A percentile compares a stretch with the other conserved stretches of the same genome.
Evolutionary conservation across 92 coral and sea anemone genomes (phyloP).

Genomic region (Zoanthus sansibaricus): DNA sequence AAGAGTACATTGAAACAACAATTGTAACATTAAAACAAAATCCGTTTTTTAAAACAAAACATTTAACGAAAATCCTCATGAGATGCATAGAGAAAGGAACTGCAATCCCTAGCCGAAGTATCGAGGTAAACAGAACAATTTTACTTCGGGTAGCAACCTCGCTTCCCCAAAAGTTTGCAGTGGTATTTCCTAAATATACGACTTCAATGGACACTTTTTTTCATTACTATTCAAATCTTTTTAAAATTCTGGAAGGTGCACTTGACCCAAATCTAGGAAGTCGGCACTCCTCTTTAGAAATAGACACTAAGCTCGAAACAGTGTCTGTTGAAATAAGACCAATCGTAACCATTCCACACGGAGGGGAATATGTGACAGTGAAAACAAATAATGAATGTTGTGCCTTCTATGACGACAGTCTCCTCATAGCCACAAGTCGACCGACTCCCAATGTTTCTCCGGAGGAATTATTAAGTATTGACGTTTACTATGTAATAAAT

Average conservation of each 20-base stretch:
- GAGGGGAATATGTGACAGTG: background rate
- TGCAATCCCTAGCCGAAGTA: background rate
- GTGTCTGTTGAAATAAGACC: background rate
- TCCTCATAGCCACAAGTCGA: background rate
- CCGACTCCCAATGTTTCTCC: background rate
- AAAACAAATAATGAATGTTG: background rate
- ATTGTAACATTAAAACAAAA: background rate
- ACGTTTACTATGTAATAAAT: background rate
- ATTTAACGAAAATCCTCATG: background rate
- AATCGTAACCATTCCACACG: background rate
- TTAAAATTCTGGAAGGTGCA: background rate
- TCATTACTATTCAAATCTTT: background rate
- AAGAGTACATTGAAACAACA: background rate
- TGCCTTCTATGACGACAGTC: background rate
- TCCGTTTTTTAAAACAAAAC: background rate
- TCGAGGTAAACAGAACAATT: background rate
- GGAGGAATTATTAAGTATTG: background rate
- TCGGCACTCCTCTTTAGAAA: background rate
- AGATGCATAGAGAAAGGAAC: background rate
- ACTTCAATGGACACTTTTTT: background rate
- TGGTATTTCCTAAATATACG: background rate
- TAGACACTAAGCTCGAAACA: background rate
- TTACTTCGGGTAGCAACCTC: background rate
- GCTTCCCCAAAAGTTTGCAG: background rate
- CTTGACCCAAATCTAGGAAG: background rate